Percentiles rank a stretch among this genome's conserved stretches.
Evolutionary conservation across 2,888 invertebrate species (phyloP).

Genomic region (Drosophila acutilabella): DNA sequence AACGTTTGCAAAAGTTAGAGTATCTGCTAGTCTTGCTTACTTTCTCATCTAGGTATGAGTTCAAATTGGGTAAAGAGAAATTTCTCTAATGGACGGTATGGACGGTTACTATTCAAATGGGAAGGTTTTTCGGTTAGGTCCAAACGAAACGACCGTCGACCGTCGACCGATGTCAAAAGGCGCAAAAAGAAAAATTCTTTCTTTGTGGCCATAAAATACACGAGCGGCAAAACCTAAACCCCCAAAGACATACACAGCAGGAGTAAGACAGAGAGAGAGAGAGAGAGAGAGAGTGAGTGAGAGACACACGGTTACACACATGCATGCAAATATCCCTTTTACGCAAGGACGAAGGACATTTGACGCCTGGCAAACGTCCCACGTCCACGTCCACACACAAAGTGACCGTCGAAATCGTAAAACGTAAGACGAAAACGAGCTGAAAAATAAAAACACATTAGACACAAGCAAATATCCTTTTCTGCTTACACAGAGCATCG

Average conservation of each 20-base stretch:
- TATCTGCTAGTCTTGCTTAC: slow-evolving; percentile 24
- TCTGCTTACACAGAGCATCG: slow-evolving; percentile 39
- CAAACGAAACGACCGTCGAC: slow-evolving; percentile 41
- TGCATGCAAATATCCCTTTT: slow-evolving; percentile 74
- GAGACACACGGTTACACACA: slow-evolving; percentile 27
- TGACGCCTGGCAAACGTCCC: slow-evolving; percentile 57
- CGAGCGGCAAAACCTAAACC: slow-evolving; percentile 25
- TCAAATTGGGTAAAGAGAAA: slow-evolving; percentile 20
- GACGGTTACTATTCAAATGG: slow-evolving; percentile 53
- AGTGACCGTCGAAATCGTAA: slow-evolving; percentile 80
- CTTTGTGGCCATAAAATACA: slow-evolving; percentile 76
- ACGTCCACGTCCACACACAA: slow-evolving; percentile 47
- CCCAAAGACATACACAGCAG: slow-evolving; percentile 26
- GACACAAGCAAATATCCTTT: slow-evolving; percentile 81
- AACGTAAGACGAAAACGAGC: slow-evolving; percentile 80
- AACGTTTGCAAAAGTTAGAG: slow-evolving; percentile 10
- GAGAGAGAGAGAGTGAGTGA: slow-evolving; percentile 5
- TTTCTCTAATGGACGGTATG: slow-evolving; percentile 49
- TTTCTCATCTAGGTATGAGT: slow-evolving; percentile 1
- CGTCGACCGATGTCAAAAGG: slow-evolving; percentile 71
- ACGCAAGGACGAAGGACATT: slow-evolving; percentile 64
- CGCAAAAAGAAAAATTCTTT: slow-evolving; percentile 47
- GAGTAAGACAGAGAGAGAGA: not conserved
- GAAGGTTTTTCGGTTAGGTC: slow-evolving; percentile 35
- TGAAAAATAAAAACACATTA: slow-evolving; percentile 82